A percentile compares a stretch with the other conserved stretches of the same genome.
Evolutionary conservation across 2,797 vertebrate genomes (phyloP).

Genomic region (Masticophis lateralis): DNA sequence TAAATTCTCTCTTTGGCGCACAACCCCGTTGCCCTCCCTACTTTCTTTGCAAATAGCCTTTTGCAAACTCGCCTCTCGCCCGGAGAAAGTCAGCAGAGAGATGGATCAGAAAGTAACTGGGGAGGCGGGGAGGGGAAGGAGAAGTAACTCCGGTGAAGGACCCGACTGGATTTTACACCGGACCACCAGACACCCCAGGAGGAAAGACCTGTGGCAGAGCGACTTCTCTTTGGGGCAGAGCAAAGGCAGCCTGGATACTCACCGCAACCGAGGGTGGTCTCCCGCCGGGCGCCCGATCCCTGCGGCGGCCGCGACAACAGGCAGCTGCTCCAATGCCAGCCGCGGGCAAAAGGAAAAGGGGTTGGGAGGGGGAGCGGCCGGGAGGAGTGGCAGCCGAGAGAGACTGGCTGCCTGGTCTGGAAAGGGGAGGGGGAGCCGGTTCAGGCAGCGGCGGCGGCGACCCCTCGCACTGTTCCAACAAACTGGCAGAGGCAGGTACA

Average conservation of each 20-base stretch:
- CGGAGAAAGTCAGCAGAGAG: background rate
- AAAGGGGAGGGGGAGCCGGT: background rate
- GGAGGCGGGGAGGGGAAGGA: background rate
- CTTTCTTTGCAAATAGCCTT: background rate
- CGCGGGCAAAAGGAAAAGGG: background rate
- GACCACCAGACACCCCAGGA: background rate
- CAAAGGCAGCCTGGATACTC: background rate
- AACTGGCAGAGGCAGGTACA: slow-evolving; percentile 10
- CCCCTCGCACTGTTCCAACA: background rate
- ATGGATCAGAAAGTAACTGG: background rate
- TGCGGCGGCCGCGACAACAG: slow-evolving; percentile 1
- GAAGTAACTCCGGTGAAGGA: background rate
- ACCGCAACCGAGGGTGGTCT: background rate
- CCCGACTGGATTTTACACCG: background rate
- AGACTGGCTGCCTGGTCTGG: background rate
- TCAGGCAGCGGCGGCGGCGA: background rate
- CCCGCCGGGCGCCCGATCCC: background rate
- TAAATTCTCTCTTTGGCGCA: background rate
- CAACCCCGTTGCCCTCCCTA: background rate
- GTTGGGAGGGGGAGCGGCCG: too few relatives aligned
- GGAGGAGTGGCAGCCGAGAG: background rate
- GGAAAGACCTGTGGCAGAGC: background rate
- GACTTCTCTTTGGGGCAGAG: background rate
- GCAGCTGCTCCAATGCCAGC: slow-evolving; percentile 12
- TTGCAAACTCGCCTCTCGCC: background rate